A percentile compares a stretch with the other conserved stretches of the same genome.
These are phyloP conservation scores for Microchirus variegatus DNA, from an alignment of 2,797 vertebrate species.

Conservation along the genomic window DNA sequence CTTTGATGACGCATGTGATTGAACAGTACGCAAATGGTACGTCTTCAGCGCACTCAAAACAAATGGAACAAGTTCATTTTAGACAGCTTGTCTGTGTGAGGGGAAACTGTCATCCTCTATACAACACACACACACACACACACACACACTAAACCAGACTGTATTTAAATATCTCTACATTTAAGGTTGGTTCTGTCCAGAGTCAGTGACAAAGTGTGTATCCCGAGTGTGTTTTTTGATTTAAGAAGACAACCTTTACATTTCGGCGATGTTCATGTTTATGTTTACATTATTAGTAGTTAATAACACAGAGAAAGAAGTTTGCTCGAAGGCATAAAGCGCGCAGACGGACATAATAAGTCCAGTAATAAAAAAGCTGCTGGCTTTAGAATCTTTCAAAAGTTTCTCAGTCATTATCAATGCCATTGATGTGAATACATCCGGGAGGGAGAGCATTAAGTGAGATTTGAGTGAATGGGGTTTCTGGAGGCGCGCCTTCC, in stretches of 20 bases:
- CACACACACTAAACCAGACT: slow-evolving; percentile 5
- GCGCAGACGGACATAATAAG: neutral
- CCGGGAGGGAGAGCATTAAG: neutral
- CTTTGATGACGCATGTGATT: neutral
- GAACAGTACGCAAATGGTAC: neutral
- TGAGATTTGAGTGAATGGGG: slow-evolving; percentile 9
- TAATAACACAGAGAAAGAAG: neutral
- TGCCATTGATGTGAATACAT: rapidly evolving
- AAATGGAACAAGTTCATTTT: neutral
- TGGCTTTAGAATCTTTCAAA: neutral
- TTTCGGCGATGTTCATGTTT: neutral
- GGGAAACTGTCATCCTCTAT: neutral
- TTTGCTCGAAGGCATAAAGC: neutral
- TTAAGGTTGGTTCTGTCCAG: neutral
- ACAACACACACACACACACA: too few relatives aligned
- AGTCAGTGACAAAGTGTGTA: neutral
- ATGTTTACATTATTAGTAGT: neutral
- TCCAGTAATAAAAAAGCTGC: neutral
- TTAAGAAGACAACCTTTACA: neutral
- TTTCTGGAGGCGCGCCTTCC: neutral
- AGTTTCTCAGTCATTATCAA: rapidly evolving
- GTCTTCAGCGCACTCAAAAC: neutral
- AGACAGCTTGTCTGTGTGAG: neutral
- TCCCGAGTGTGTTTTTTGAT: neutral
- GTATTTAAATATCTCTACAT: neutral